Base-by-base conservation (phyloP, 2,797 vertebrate genomes). In the Bradypus variegatus region DNA sequence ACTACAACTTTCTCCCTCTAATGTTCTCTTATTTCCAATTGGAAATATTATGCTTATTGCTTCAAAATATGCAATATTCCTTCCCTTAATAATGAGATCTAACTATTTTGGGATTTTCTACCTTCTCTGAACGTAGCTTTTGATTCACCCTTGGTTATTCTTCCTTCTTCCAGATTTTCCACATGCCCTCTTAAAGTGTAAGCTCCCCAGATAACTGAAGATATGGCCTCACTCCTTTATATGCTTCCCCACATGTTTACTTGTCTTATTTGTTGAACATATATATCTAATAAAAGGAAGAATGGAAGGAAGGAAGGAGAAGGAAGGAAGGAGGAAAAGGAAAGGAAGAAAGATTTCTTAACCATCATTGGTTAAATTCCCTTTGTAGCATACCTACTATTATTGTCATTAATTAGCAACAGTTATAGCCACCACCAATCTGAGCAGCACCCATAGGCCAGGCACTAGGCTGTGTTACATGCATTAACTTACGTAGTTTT, bases 71-170 rank as follows among this genome's bases (percentile, higher is more conserved):
- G 38, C 76, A 93, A 81, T 27, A 76, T 82, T 91, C 91, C 38
- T 86, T 93, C 65, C 50, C 41, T 89, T 83, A 89, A 76, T 93
- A 81, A 85, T 67, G 65, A 92, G 62, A 86, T 80, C 33, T 92
- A 80, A 93, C 89, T 93, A 92, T 93, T 93, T 90, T 76, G 70
- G 83, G 81, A 31, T 70, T 94, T 75, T n/a, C 67, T 48, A 69
- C 69, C 88, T 93, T 48, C 45, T 90, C 86, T 84, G 76, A 92
- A 81, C 45, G 90, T 29, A 88, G 93, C 55, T 92, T 90, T 88
- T 79, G 76, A 91, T 90, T 93, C 27, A 85, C 84, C 36, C 31
- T 79, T 89, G 27, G 62, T 60, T 91, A 50, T 58, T 62, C 29
- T 83, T 79, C 69, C 64, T 77, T 76, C 50, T 72, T 76, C 67